A percentile compares a stretch with the other conserved stretches of the same genome.
Evolutionary conservation across 2,113 vertebrate species (phyloP).

Genomic region (Smithornis capensis): DNA sequence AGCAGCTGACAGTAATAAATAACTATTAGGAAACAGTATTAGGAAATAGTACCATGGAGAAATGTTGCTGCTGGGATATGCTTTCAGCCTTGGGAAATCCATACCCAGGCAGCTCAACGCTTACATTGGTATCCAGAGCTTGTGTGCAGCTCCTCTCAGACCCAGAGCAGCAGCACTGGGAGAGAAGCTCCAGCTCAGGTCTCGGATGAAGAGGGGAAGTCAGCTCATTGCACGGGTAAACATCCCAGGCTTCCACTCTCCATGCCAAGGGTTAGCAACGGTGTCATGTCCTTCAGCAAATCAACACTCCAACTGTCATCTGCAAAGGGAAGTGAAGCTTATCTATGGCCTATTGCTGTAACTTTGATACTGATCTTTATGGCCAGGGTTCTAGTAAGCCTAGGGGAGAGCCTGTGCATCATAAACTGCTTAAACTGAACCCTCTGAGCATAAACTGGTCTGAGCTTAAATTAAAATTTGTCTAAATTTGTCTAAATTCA

Average conservation of each 20-base stretch:
- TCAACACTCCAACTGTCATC: neutral
- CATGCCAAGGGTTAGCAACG: neutral
- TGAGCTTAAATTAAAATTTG: neutral
- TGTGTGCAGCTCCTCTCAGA: neutral
- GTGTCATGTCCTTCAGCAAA: neutral
- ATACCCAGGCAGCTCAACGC: neutral
- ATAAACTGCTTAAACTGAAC: neutral
- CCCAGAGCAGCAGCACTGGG: neutral
- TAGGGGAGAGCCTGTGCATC: neutral
- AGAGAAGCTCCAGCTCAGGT: neutral
- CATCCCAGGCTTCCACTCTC: neutral
- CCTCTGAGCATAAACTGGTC: neutral
- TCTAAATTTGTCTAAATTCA: neutral
- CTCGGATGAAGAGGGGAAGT: neutral
- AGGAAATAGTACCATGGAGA: slow-evolving; percentile 22
- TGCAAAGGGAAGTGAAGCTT: neutral
- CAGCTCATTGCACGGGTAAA: neutral
- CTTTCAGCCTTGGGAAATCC: neutral
- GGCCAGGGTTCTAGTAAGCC: neutral
- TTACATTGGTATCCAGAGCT: neutral
- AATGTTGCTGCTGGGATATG: neutral
- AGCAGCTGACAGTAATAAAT: slow-evolving; percentile 43
- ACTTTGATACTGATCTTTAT: neutral
- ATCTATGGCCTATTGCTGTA: neutral
- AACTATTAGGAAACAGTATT: slow-evolving; percentile 35